Evolutionary conservation across 2,797 vertebrate species (phyloP).

Genomic region (Artibeus jamaicensis): DNA sequence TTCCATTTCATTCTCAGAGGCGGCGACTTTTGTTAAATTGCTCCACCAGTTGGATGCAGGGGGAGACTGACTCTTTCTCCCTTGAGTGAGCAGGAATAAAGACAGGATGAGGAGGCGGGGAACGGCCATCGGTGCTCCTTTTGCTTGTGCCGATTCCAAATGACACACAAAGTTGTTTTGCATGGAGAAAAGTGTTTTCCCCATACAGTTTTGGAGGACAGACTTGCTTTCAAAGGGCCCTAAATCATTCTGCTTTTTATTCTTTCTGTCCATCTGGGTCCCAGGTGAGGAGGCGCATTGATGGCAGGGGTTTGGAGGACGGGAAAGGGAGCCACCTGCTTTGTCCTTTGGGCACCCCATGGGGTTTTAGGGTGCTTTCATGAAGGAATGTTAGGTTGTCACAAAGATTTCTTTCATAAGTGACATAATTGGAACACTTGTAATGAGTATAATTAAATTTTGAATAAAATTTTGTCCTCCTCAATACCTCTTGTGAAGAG

Average conservation of each 20-base stretch:
- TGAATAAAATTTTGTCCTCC: background rate
- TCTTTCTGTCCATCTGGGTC: background rate
- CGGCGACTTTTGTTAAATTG: background rate
- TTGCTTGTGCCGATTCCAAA: background rate
- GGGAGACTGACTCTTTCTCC: background rate
- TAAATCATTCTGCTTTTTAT: background rate
- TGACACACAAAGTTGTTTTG: background rate
- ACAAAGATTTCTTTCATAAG: background rate
- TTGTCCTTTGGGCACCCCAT: background rate
- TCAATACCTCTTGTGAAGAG: background rate
- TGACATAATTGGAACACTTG: background rate
- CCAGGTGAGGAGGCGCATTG: background rate
- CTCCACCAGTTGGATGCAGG: background rate
- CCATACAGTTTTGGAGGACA: background rate
- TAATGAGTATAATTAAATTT: slow-evolving; percentile 13
- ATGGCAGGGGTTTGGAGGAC: background rate
- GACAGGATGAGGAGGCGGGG: background rate
- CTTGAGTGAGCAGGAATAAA: background rate
- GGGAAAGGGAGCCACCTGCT: background rate
- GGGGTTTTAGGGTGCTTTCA: background rate
- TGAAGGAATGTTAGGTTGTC: background rate
- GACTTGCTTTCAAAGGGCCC: background rate
- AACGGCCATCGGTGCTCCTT: background rate
- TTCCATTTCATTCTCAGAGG: background rate
- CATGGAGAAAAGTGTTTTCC: background rate